Base-by-base conservation (phyloP, 2,888 invertebrate genomes). In the Eupsilia transversa region DNA sequence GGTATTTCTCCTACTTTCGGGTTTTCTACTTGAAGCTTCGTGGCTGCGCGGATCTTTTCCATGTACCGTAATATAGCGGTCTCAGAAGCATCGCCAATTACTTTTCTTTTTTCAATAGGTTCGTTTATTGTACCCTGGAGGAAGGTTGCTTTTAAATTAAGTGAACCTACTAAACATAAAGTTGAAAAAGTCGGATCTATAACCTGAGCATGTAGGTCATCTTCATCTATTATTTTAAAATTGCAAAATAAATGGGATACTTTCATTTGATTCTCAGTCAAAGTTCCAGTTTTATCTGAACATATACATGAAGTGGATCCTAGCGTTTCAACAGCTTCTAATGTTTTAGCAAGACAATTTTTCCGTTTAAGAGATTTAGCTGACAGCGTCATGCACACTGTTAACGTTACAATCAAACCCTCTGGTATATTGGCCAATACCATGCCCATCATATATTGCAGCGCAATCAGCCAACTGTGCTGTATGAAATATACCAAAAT, bases 351-450 rank as follows among this genome's bases (percentile, higher is more conserved):
- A 38, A 98, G 94, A 90, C 98, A 98, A 91, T 98, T 98, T 94
- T 98, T 98, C 82, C 94, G 96, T 79, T 98, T 97, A 94, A 98
- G 97, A 88, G 97, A 96, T 91, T 98, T 98, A 74, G 98, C 98
- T 54, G 98, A 98, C 80, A 98, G 92, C 0, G 98, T 98, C 93
- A 98, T 96, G 89, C 98, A 98, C 65, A 97, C 98, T 20, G 98
- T 98, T 80, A 98, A 97, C 64, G 98, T 98, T 14, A 98, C 98
- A 66, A 98, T 96, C 59, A 98, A 95, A 66, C 98, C 98, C 94
- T 98, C 98, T 10, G 98, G 98, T 17, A 98, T 98, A 90, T 98
- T 98, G 2, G 98, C 98, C 46, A 98, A 97, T 88, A 98, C 97
- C 90, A 98, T 98, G 69, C 98, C 98, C 82, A 98, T 97, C 93